These are phyloP conservation scores for Lithodes maja DNA, from an alignment of 2,888 invertebrate genomes.

Conservation along the genomic window DNA sequence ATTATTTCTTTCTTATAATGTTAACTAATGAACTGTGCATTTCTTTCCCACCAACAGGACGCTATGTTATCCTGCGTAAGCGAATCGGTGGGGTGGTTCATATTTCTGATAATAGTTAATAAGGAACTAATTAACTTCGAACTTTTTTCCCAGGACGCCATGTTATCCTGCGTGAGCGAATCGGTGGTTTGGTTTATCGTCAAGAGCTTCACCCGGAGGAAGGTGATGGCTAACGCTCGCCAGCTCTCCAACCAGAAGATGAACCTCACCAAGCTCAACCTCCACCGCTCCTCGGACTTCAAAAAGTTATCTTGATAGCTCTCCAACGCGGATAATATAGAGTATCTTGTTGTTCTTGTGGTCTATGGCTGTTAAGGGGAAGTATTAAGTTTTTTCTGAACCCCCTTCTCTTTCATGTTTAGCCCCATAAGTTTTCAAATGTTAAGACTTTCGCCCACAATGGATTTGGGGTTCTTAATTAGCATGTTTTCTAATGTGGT, in stretches of 20 bases:
- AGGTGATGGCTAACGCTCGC: conserved; percentile 48
- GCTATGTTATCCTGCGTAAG: conserved; percentile 60
- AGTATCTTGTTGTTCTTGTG: no score
- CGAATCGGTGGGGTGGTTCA: conserved; percentile 68
- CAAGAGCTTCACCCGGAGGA: conserved; percentile 44
- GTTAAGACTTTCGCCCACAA: no score
- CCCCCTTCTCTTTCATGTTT: no score
- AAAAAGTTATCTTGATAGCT: conserved; percentile 52
- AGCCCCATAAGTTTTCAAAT: no score
- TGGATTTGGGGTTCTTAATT: no score
- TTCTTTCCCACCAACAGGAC: conserved; percentile 31
- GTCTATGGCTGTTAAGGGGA: no score
- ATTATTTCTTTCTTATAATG: no score
- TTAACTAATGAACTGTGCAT: no score
- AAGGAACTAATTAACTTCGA: no score
- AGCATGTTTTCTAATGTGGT: no score
- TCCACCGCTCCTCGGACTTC: conserved; percentile 36
- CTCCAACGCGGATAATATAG: background rate
- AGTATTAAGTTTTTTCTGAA: no score
- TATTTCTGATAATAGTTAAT: background rate
- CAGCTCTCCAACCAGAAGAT: conserved; percentile 58
- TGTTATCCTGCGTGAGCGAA: conserved; percentile 62
- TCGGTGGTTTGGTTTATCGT: conserved; percentile 67
- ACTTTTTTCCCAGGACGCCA: conserved; percentile 47
- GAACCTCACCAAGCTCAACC: conserved; percentile 52